These are phyloP conservation scores for Arctopsyche grandis DNA, from an alignment of 1,140 invertebrate species.

Conservation along the genomic window DNA sequence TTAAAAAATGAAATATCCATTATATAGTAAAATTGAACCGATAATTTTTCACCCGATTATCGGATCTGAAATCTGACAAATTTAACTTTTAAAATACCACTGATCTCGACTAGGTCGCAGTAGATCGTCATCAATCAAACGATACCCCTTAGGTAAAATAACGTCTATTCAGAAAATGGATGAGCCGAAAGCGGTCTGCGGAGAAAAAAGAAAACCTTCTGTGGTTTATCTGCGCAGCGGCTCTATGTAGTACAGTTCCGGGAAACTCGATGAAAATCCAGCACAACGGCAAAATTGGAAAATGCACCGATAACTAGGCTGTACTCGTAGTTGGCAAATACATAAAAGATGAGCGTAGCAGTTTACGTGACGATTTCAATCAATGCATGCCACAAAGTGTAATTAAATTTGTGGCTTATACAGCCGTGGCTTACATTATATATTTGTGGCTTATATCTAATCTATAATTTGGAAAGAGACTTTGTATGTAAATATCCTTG, in stretches of 20 bases:
- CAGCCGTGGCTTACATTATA: no score
- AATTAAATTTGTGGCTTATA: no score
- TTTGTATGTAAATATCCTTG: no score
- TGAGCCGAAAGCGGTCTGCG: neutral
- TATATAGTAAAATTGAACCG: no score
- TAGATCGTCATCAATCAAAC: conserved; percentile 11
- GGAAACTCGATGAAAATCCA: conserved; percentile 3
- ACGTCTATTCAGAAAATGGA: neutral
- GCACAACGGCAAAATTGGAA: neutral
- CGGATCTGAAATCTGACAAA: no score
- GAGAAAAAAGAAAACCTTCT: neutral
- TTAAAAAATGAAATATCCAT: no score
- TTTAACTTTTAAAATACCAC: no score
- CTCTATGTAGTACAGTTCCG: neutral
- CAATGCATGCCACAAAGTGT: no score
- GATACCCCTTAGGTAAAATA: neutral
- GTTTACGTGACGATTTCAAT: no score
- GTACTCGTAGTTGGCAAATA: neutral
- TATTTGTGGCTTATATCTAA: neutral
- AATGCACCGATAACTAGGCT: neutral
- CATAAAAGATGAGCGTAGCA: no score
- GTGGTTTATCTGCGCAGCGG: neutral
- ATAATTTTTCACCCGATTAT: no score
- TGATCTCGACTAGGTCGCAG: neutral
- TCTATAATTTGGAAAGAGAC: no score